phyloP scores from a whole-genome alignment of 2,888 invertebrate genomes.

The Neocrepidodera transversa region DNA sequence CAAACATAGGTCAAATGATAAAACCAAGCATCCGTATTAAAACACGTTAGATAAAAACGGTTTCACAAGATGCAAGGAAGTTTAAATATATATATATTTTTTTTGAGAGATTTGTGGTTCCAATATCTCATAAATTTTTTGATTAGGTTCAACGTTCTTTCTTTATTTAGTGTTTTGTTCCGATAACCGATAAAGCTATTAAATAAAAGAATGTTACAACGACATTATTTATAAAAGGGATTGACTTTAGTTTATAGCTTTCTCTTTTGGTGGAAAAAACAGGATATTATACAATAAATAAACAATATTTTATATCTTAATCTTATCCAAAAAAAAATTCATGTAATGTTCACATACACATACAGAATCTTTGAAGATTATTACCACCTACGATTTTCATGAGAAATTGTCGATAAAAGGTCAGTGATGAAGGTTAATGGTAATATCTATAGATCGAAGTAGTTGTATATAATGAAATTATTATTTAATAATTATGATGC shows the following conservation, averaged over 20 bases:
- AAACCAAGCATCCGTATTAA: slow-evolving; percentile 52
- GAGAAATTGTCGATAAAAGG: background rate
- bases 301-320: background rate
- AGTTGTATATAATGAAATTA: background rate
- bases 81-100: slow-evolving; percentile 22
- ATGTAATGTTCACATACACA: background rate
- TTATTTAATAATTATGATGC: background rate
- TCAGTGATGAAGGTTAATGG: background rate
- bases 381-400: background rate
- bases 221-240: no score
- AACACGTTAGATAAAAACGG: slow-evolving; percentile 46
- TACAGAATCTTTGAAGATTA: background rate
- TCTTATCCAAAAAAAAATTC: background rate
- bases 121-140: slow-evolving; percentile 19
- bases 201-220: no score
- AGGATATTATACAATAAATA: background rate
- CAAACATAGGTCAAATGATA: slow-evolving; percentile 52
- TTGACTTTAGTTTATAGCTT: no score
- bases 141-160: slow-evolving; percentile 26
- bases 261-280: background rate
- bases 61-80: slow-evolving; percentile 33
- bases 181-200: background rate
- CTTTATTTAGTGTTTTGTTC: slow-evolving; percentile 19
- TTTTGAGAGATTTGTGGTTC: slow-evolving; percentile 26
- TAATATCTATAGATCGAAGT: background rate